These are phyloP conservation scores for Cheirogaleus medius DNA, from an alignment of 2,113 vertebrate species.

Conservation along the genomic window DNA sequence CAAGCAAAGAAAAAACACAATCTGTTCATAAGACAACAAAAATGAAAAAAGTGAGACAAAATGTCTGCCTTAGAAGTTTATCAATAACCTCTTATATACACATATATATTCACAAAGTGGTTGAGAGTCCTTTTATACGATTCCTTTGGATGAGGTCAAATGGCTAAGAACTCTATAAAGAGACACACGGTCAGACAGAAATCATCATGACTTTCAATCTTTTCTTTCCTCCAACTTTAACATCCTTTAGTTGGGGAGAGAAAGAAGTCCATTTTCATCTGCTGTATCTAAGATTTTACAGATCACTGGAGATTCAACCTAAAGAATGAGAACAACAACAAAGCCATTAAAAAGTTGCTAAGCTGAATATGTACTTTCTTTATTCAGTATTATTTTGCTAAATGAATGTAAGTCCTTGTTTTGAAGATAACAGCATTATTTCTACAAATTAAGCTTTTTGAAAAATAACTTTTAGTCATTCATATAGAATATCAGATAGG, in stretches of 20 bases:
- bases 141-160: slow-evolving; percentile 70
- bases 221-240: slow-evolving; percentile 39
- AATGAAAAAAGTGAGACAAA: slow-evolving; percentile 56
- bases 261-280: slow-evolving; percentile 96
- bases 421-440: slow-evolving; percentile 16
- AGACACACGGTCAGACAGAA: slow-evolving; percentile 47
- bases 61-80: slow-evolving; percentile 82
- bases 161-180: slow-evolving; percentile 22
- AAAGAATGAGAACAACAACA: slow-evolving; percentile 50
- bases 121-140: slow-evolving; percentile 71
- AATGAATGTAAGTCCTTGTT: not conserved
- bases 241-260: slow-evolving; percentile 89
- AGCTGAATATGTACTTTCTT: not conserved
- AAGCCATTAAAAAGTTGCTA: slow-evolving; percentile 32
- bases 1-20: slow-evolving; percentile 59
- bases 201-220: slow-evolving; percentile 37
- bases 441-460: not conserved
- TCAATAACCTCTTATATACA: slow-evolving; percentile 88
- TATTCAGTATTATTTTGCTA: not conserved
- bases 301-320: slow-evolving; percentile 99
- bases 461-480: not conserved
- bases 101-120: slow-evolving; percentile 86
- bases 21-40: slow-evolving; percentile 37
- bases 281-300: slow-evolving; percentile 98
- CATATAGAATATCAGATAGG: not conserved